A percentile compares a stretch with the other conserved stretches of the same genome.
Conservation (phyloP, 2,888 invertebrate genomes). For the Coremacera marginata region DNA sequence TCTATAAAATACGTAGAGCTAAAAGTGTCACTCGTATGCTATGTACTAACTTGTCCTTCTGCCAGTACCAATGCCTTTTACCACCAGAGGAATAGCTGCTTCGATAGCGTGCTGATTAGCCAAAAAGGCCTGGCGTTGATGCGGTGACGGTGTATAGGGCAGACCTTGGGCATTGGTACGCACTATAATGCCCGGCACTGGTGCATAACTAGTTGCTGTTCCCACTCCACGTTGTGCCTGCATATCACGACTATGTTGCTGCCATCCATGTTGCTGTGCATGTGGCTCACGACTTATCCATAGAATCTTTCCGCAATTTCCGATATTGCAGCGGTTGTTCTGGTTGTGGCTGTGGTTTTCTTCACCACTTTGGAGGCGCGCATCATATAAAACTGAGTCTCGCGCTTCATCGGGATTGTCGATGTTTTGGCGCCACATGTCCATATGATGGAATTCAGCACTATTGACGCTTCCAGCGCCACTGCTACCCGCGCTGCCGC, state of each 20-base stretch:
- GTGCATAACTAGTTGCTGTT: background rate
- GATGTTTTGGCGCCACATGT: conserved; percentile 15
- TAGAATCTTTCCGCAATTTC: conserved; percentile 67
- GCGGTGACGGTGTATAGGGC: conserved; percentile 65
- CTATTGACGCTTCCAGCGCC: conserved; percentile 14
- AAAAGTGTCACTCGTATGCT: background rate
- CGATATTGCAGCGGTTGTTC: conserved; percentile 58
- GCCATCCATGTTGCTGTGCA: conserved; percentile 42
- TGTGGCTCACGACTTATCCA: conserved; percentile 61
- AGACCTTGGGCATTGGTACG: conserved; percentile 64
- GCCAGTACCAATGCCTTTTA: conserved; percentile 69
- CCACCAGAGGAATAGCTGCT: conserved; percentile 77
- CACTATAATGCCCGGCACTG: conserved; percentile 48
- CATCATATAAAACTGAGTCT: background rate
- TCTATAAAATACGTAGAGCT: background rate
- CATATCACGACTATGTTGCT: background rate
- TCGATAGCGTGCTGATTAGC: conserved; percentile 66
- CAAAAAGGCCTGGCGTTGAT: conserved; percentile 61
- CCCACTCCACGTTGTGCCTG: background rate
- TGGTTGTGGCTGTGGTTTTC: background rate
- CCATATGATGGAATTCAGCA: conserved; percentile 21
- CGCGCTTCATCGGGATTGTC: background rate
- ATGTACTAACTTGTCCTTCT: conserved; percentile 80
- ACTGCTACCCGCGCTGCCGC: conserved; percentile 35
- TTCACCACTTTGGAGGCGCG: background rate